A percentile compares a stretch with the other conserved stretches of the same genome.
Evolutionary conservation across 2,113 vertebrate genomes (phyloP).

Genomic region (Jaculus jaculus): DNA sequence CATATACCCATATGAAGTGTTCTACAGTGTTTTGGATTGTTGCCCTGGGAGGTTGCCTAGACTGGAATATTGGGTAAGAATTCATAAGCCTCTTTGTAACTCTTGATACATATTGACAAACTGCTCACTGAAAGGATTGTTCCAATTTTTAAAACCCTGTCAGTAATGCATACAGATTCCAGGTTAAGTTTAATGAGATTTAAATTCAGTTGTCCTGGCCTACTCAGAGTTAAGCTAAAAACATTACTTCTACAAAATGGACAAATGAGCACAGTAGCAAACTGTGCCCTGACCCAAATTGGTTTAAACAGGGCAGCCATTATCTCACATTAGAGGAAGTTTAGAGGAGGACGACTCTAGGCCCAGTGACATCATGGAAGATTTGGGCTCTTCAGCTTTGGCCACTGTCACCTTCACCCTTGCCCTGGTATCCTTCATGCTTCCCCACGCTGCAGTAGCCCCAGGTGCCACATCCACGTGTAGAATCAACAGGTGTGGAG

Average conservation of each 20-base stretch:
- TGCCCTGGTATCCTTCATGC: not conserved
- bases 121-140: not conserved
- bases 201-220: not conserved
- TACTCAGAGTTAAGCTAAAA: not conserved
- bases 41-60: conserved; percentile 3
- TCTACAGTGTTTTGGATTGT: conserved; percentile 20
- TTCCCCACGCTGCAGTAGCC: conserved; percentile 23
- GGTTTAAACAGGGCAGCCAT: not conserved
- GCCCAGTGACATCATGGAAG: not conserved
- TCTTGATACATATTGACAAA: conserved; percentile 6
- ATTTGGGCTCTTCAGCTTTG: not conserved
- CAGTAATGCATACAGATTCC: not conserved
- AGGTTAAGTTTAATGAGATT: conserved; percentile 20
- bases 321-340: not conserved
- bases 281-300: not conserved
- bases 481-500: not conserved
- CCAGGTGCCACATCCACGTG: not conserved
- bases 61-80: conserved; percentile 2
- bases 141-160: not conserved
- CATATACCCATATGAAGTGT: not conserved
- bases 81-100: conserved; percentile 18
- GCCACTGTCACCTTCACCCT: not conserved
- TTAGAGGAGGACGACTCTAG: conserved; percentile 1
- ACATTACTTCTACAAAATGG: not conserved
- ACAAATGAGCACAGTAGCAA: not conserved